These are phyloP conservation scores for Philereme transversata DNA, from an alignment of 2,888 invertebrate species.

Conservation along the genomic window DNA sequence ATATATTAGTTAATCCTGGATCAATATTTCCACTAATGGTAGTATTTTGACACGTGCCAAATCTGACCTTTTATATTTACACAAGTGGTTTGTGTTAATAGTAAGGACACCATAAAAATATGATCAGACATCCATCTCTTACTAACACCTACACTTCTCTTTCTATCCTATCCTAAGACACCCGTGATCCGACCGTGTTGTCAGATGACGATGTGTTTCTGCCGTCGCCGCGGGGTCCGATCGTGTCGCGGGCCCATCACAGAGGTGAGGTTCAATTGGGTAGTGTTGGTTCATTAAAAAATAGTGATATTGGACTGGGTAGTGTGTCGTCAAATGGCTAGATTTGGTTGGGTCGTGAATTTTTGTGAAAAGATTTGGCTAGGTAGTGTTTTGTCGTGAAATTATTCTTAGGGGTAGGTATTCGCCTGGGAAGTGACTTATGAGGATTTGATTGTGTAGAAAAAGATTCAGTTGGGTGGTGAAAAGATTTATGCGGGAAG, in stretches of 20 bases:
- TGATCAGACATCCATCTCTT: constrained; percentile 16
- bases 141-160: constrained; percentile 23
- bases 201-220: constrained; percentile 69
- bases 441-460: background rate
- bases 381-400: background rate
- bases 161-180: constrained; percentile 32
- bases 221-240: constrained; percentile 41
- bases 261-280: constrained; percentile 44
- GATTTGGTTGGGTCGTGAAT: background rate
- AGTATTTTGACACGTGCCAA: too few relatives aligned
- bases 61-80: too few relatives aligned
- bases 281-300: constrained; percentile 1
- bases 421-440: too few relatives aligned
- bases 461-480: background rate
- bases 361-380: background rate
- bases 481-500: too few relatives aligned
- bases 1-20: too few relatives aligned
- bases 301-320: constrained; percentile 4
- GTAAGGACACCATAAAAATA: constrained; percentile 13
- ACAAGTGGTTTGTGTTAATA: background rate
- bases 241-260: constrained; percentile 42
- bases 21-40: too few relatives aligned
- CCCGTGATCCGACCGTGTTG: constrained; percentile 62
- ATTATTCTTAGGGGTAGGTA: background rate
- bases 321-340: background rate